Conservation (phyloP, 2,797 vertebrate species). For the Anguilla obscura region DNA sequence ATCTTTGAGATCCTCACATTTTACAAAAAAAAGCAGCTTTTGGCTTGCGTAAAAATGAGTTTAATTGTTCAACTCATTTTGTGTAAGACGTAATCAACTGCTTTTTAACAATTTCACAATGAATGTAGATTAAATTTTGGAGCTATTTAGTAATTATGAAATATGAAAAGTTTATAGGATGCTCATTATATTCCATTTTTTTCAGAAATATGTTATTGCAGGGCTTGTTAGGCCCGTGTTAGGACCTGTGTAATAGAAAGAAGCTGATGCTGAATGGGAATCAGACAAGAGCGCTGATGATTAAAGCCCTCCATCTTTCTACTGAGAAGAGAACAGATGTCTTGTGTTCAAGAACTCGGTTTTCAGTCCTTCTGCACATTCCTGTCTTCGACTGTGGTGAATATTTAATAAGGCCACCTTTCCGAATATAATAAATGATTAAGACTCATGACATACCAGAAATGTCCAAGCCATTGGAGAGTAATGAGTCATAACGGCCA, state of each 20-base stretch:
- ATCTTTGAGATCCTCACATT: neutral
- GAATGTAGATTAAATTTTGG: neutral
- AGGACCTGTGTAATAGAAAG: neutral
- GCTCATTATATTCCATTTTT: neutral
- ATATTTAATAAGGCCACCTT: constrained; percentile 42
- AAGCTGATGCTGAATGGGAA: constrained; percentile 19
- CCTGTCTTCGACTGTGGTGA: constrained; percentile 34
- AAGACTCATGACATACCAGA: constrained; percentile 30
- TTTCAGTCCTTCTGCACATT: constrained; percentile 37
- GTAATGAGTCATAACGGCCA: constrained; percentile 38
- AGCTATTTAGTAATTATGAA: neutral
- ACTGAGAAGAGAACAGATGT: constrained; percentile 34
- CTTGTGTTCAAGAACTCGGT: constrained; percentile 34
- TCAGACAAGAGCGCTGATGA: constrained; percentile 16
- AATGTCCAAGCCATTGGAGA: constrained; percentile 37
- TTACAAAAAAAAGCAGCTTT: neutral
- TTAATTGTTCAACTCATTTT: neutral
- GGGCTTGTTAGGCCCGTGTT: neutral
- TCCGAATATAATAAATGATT: constrained; percentile 39
- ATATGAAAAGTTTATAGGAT: neutral
- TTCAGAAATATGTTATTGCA: neutral
- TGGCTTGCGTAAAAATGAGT: neutral
- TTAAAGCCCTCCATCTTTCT: constrained; percentile 31
- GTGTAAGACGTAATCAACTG: neutral
- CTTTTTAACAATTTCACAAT: neutral